Evolutionary conservation across 2,888 invertebrate species (phyloP).

Genomic region (Ophraella communa): DNA sequence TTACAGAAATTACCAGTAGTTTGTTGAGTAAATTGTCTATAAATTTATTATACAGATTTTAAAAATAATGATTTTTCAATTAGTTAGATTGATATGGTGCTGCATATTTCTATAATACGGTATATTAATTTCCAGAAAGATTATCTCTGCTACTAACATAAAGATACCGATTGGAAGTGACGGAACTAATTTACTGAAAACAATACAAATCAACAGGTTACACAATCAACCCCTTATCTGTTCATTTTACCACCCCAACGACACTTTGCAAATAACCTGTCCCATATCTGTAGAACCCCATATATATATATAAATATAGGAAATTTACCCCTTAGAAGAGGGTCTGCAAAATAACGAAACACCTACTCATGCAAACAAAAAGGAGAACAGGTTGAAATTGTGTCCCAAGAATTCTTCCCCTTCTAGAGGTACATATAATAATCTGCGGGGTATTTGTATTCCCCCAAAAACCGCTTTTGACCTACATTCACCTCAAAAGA

Average conservation of each 20-base stretch:
- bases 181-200: background rate
- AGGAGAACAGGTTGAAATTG: conserved; percentile 43
- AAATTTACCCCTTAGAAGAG: conserved; percentile 29
- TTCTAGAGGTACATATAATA: conserved; percentile 32
- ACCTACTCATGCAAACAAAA: conserved; percentile 38
- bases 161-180: too few species aligned
- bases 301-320: background rate
- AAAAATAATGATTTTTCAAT: too few species aligned
- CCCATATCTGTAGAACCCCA: conserved; percentile 26
- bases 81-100: too few species aligned
- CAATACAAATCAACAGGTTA: conserved; percentile 21
- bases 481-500: conserved; percentile 39
- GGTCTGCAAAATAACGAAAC: conserved; percentile 34
- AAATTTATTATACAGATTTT: too few species aligned
- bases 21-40: too few species aligned
- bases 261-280: conserved; percentile 17
- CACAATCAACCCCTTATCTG: conserved; percentile 6
- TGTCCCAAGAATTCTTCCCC: conserved; percentile 41
- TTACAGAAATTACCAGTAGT: too few species aligned
- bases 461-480: conserved; percentile 43
- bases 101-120: too few species aligned
- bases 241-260: conserved; percentile 22
- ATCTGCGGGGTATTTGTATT: conserved; percentile 39
- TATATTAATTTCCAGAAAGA: too few species aligned
- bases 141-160: too few species aligned